Evolutionary conservation across 1,140 invertebrate species (phyloP).

Genomic region (Drosophila bocqueti): DNA sequence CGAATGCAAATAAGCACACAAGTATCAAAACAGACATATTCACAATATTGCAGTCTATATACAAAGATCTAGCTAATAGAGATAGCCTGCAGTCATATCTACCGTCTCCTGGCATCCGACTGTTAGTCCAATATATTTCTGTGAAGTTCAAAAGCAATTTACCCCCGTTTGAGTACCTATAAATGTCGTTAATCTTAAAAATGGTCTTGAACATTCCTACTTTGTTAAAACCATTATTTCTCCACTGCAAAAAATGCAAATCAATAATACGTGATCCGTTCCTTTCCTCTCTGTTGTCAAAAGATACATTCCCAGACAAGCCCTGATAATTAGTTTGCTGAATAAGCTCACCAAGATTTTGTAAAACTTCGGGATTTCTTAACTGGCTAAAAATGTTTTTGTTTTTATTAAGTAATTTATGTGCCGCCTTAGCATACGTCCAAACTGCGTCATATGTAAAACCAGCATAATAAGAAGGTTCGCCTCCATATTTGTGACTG

Average conservation of each 20-base stretch:
- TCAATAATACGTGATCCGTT: conserved; percentile 88
- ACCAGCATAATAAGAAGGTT: conserved; percentile 87
- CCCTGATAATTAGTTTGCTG: conserved; percentile 90
- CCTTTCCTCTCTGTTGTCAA: conserved; percentile 85
- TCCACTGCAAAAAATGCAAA: conserved; percentile 90
- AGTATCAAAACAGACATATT: conserved; percentile 38
- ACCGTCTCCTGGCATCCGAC: conserved; percentile 89
- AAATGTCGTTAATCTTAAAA: conserved; percentile 59
- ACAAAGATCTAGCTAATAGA: conserved; percentile 88
- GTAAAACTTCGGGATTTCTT: conserved; percentile 79
- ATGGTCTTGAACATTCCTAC: conserved; percentile 89
- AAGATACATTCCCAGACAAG: conserved; percentile 91
- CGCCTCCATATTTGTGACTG: conserved; percentile 8
- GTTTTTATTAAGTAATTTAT: conserved; percentile 54
- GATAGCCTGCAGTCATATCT: conserved; percentile 88
- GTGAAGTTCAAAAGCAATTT: conserved; percentile 86
- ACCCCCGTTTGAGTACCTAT: conserved; percentile 77
- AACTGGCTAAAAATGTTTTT: conserved; percentile 73
- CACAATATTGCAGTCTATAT: conserved; percentile 90
- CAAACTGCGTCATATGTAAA: conserved; percentile 94
- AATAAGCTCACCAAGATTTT: conserved; percentile 86
- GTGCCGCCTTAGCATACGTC: conserved; percentile 90
- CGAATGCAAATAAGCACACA: conserved; percentile 83
- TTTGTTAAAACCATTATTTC: conserved; percentile 86
- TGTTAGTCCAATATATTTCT: conserved; percentile 88